Base-by-base conservation (phyloP, 1,140 invertebrate genomes). In the Drosophila rufa region DNA sequence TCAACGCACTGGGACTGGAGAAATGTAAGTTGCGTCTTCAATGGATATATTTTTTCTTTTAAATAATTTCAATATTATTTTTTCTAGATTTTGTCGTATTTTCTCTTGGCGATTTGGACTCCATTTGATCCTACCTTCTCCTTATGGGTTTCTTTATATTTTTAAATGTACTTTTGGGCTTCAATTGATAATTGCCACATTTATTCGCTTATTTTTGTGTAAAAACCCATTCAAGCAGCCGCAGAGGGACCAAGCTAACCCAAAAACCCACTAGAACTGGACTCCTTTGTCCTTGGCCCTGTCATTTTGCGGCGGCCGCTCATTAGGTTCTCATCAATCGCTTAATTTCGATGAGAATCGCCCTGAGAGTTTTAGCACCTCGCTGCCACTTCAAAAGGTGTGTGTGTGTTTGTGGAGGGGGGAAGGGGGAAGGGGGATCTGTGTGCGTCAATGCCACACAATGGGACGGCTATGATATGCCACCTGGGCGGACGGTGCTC, bases 291-390 rank as follows among this genome's bases (percentile, higher is more conserved):
- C 45, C 55, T 59, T 67, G 33, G 33, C 33, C 33, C 33, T 67
- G 56, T 43, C 36, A 59, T 50, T 73, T 71, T 71, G 45, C 36
- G 67, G 46, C 42, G 45, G 15, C 53, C 70, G 33, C 67, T 73
- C 46, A 73, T 73, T 73, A 51, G 68, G 46, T 55, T 30, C 55
- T 60, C 67, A 51, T 73, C 68, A 73, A 73, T 73, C 55, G 67
- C 55, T 51, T 73, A 73, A 51, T 71, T 73, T 73, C 53, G 46
- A 73, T 50, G 22, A 33, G 9, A 22, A 33, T 30, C 11, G 0
- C 36, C 50, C 8, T n/a, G 17, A 30, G 27, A 30, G 27, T 27
- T 40, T 27, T 40, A 3, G 3, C 62, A 56, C 36, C 36, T 25
- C 36, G 36, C 6, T n/a, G 19, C 14, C 25, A 17, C 19, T 4